phyloP scores from a whole-genome alignment of 2,888 invertebrate genomes.

The Buathra laborator region DNA sequence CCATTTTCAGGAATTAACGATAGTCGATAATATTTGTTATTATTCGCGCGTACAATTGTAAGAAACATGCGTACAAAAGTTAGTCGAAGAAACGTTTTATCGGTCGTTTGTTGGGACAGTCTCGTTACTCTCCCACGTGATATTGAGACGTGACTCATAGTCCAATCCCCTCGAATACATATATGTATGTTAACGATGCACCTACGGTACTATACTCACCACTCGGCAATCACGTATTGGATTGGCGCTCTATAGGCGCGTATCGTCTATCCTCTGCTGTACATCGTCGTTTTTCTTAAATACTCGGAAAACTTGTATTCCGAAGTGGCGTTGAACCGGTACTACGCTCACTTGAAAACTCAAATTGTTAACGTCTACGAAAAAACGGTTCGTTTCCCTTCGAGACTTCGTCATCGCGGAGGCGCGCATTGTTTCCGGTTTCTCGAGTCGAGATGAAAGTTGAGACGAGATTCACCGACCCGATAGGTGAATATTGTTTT shows the following conservation, averaged over 20 bases:
- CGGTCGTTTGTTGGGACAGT: constrained; percentile 59
- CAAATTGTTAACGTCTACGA: constrained; percentile 42
- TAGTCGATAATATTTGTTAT: too few relatives aligned
- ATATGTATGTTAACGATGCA: constrained; percentile 36
- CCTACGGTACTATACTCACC: constrained; percentile 20
- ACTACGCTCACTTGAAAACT: constrained; percentile 13
- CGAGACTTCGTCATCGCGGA: constrained; percentile 25
- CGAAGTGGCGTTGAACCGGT: constrained; percentile 25
- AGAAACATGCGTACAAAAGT: neutral
- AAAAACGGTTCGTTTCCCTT: constrained; percentile 19
- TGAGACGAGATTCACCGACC: constrained; percentile 43
- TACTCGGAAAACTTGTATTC: neutral
- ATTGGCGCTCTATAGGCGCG: neutral
- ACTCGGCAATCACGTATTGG: constrained; percentile 30
- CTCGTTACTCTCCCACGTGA: constrained; percentile 64
- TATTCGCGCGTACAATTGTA: neutral
- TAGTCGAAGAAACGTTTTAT: constrained; percentile 52
- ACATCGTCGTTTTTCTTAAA: neutral
- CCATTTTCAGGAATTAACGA: too few relatives aligned
- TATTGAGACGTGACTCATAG: constrained; percentile 59
- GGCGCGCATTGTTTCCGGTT: constrained; percentile 57
- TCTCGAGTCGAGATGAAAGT: constrained; percentile 49
- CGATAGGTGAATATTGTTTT: constrained; percentile 26
- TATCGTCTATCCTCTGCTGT: neutral
- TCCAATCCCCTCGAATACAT: constrained; percentile 48